These are phyloP conservation scores for Trematocara caparti DNA, from an alignment of 2,797 vertebrate species.

Conservation along the genomic window DNA sequence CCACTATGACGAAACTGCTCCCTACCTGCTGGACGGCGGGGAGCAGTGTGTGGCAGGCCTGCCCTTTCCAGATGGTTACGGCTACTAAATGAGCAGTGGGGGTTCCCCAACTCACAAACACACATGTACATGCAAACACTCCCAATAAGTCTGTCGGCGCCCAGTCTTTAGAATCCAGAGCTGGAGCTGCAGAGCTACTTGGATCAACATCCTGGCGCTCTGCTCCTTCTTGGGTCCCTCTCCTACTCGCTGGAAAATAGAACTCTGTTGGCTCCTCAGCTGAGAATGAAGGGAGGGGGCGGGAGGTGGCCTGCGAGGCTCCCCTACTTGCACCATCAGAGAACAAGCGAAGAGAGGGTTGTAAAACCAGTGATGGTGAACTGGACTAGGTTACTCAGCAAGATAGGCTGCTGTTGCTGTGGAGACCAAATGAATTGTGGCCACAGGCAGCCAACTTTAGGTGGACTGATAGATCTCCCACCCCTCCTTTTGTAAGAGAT, in stretches of 20 bases:
- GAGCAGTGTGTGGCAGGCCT: slow-evolving; percentile 83
- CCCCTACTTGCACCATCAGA: slow-evolving; percentile 31
- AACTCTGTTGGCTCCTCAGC: slow-evolving; percentile 12
- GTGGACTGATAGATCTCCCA: slow-evolving; percentile 40
- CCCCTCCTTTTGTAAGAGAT: slow-evolving; percentile 45
- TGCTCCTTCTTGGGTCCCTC: slow-evolving; percentile 32
- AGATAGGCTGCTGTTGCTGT: slow-evolving; percentile 70
- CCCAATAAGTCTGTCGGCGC: slow-evolving; percentile 24
- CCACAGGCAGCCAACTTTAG: slow-evolving; percentile 31
- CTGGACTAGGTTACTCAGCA: slow-evolving; percentile 55
- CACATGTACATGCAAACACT: slow-evolving; percentile 35
- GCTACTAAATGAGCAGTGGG: slow-evolving; percentile 77
- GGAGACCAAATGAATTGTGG: slow-evolving; percentile 60
- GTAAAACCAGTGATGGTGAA: slow-evolving; percentile 22
- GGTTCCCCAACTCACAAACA: not conserved
- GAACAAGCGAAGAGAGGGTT: slow-evolving; percentile 45
- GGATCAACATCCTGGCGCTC: slow-evolving; percentile 13
- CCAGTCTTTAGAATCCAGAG: slow-evolving; percentile 39
- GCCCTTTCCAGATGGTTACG: slow-evolving; percentile 85
- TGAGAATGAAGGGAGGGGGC: slow-evolving; percentile 12
- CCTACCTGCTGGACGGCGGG: slow-evolving; percentile 84
- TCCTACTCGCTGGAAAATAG: slow-evolving; percentile 44
- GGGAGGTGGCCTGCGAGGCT: not conserved
- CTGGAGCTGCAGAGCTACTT: slow-evolving; percentile 53
- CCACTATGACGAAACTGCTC: slow-evolving; percentile 86